A percentile compares a stretch with the other conserved stretches of the same genome.
Conservation (phyloP, 1,140 invertebrate species). For the Euura saliciscinereae region DNA sequence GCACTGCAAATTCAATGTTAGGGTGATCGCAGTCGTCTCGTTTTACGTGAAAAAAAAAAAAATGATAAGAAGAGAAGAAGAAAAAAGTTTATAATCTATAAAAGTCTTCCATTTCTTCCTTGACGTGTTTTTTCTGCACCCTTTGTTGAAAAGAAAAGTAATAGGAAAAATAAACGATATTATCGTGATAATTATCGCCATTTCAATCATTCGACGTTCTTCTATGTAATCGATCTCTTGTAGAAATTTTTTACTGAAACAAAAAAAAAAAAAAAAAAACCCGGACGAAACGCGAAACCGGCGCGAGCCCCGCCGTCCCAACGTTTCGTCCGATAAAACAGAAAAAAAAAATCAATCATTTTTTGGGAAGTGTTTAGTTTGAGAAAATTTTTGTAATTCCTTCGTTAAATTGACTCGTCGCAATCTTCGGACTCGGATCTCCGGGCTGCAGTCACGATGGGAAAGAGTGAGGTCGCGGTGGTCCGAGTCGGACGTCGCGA, state of each 20-base stretch:
- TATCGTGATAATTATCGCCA: slow-evolving; percentile 18
- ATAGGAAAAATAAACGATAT: no score
- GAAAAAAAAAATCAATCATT: neutral
- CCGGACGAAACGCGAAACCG: neutral
- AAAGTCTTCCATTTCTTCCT: slow-evolving; percentile 48
- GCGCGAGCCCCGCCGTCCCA: neutral
- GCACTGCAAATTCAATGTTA: neutral
- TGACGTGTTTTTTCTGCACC: slow-evolving; percentile 32
- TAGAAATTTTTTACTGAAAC: no score
- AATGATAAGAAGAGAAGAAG: no score
- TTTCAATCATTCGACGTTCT: no score
- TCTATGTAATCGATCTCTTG: no score
- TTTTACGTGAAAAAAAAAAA: slow-evolving; percentile 5
- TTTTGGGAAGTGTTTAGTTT: neutral
- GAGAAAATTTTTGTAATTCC: no score
- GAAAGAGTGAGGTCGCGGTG: neutral
- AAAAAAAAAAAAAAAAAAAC: neutral
- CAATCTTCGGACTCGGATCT: neutral
- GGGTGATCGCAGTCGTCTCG: neutral
- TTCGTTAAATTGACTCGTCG: neutral
- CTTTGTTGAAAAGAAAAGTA: neutral
- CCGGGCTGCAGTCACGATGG: neutral
- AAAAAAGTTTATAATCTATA: slow-evolving; percentile 35
- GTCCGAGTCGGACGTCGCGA: neutral
- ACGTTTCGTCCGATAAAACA: neutral